Evolutionary conservation across 2,797 vertebrate species (phyloP).

Genomic region (Agapornis canus): DNA sequence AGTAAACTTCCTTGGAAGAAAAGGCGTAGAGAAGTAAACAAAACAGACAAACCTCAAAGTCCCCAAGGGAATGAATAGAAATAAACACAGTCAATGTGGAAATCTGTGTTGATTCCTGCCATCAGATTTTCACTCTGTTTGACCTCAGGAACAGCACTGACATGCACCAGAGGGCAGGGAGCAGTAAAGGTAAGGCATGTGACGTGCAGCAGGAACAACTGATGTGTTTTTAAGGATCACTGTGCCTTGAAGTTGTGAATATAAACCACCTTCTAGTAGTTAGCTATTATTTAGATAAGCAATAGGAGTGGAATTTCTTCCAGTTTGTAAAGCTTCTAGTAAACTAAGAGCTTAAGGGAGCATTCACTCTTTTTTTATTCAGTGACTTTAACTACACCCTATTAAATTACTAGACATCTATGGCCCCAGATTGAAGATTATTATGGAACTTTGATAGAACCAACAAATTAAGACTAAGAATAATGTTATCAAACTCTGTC

Average conservation of each 20-base stretch:
- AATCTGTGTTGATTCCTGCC: conserved; percentile 47
- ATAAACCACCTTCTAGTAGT: neutral
- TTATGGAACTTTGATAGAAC: rapidly evolving
- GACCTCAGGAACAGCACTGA: conserved; percentile 6
- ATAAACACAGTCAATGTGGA: conserved; percentile 51
- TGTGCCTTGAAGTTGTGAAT: neutral
- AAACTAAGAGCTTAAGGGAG: neutral
- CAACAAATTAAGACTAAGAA: neutral
- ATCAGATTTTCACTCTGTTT: conserved; percentile 30
- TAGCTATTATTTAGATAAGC: neutral
- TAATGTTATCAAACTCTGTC: neutral
- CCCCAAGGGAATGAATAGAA: conserved; percentile 41
- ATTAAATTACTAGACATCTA: neutral
- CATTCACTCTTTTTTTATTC: neutral
- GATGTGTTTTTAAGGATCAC: neutral
- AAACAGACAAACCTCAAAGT: conserved; percentile 42
- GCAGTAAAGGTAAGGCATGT: neutral
- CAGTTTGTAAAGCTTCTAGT: neutral
- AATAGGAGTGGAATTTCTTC: neutral
- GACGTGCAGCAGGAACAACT: neutral
- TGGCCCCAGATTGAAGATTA: neutral
- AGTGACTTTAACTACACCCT: neutral
- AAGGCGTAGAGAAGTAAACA: conserved; percentile 32
- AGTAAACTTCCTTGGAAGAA: conserved; percentile 25
- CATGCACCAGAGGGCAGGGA: conserved; percentile 23